Percentiles rank a stretch among this genome's conserved stretches.
These are phyloP conservation scores for Lepidocyrtoides sp. DNA, from an alignment of 2,888 invertebrate genomes.

Conservation along the genomic window DNA sequence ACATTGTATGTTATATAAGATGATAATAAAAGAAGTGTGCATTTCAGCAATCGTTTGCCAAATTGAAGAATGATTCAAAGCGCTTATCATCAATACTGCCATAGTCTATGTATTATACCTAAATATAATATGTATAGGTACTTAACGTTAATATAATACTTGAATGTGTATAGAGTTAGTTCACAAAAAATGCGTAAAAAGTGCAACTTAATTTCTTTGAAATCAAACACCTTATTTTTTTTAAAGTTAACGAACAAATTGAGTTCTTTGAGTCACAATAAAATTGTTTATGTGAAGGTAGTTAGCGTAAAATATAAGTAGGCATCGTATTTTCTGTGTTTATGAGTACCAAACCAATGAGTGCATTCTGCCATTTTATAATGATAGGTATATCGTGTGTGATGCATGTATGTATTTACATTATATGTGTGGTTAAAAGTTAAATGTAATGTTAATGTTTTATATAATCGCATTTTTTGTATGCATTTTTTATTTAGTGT, in stretches of 20 bases:
- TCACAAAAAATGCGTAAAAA: background rate
- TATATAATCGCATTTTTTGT: slow-evolving; percentile 12
- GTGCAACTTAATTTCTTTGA: slow-evolving; percentile 49
- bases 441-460: background rate
- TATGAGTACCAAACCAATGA: too few species aligned
- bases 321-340: background rate
- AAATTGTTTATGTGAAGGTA: background rate
- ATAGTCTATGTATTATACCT: too few species aligned
- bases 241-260: slow-evolving; percentile 11
- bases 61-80: background rate
- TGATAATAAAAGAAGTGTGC: too few species aligned
- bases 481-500: background rate
- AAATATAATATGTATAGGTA: too few species aligned
- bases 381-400: background rate
- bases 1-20: too few species aligned
- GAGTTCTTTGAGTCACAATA: slow-evolving; percentile 35
- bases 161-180: too few species aligned
- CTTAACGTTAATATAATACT: too few species aligned
- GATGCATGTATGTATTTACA: background rate
- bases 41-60: background rate
- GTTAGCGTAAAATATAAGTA: background rate
- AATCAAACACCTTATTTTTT: slow-evolving; percentile 60
- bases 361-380: background rate
- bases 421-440: too few species aligned
- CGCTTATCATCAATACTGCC: too few species aligned